Evolutionary conservation across 1,140 invertebrate species (phyloP).

Genomic region (Megalonaias nervosa): DNA sequence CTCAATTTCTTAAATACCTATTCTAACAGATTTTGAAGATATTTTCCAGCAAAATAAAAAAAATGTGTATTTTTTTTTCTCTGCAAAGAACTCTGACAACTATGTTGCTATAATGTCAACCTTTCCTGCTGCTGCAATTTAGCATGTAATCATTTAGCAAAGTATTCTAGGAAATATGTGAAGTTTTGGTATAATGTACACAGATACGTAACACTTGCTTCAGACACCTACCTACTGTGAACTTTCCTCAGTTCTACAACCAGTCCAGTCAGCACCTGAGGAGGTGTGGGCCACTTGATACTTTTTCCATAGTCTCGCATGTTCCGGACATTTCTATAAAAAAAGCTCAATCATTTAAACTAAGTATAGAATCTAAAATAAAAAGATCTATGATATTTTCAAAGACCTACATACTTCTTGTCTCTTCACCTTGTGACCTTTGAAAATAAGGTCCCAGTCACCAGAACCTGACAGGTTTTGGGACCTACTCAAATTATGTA

Average conservation of each 20-base stretch:
- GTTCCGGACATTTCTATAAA: conserved; percentile 69
- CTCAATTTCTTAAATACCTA: too few species aligned
- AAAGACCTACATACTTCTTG: too few species aligned
- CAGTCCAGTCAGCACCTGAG: conserved; percentile 77
- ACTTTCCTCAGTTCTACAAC: conserved; percentile 70
- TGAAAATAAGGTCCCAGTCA: too few species aligned
- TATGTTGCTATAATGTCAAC: not conserved
- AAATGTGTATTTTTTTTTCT: not conserved
- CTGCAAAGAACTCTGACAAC: too few species aligned
- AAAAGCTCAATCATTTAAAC: not conserved
- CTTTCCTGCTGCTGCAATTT: not conserved
- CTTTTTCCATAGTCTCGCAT: conserved; percentile 84
- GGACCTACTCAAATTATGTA: too few species aligned
- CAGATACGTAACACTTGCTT: not conserved
- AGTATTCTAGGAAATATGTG: not conserved
- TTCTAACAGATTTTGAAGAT: too few species aligned
- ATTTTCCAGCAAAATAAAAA: not conserved
- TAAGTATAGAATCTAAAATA: too few species aligned
- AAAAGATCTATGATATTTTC: too few species aligned
- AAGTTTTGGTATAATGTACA: not conserved
- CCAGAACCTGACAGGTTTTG: too few species aligned
- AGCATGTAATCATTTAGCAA: not conserved
- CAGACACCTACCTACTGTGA: conserved; percentile 61
- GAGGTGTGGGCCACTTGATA: conserved; percentile 86
- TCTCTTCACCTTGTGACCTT: too few species aligned